Evolutionary conservation across 2,113 vertebrate species (phyloP).

Genomic region (Pelusios castaneus): DNA sequence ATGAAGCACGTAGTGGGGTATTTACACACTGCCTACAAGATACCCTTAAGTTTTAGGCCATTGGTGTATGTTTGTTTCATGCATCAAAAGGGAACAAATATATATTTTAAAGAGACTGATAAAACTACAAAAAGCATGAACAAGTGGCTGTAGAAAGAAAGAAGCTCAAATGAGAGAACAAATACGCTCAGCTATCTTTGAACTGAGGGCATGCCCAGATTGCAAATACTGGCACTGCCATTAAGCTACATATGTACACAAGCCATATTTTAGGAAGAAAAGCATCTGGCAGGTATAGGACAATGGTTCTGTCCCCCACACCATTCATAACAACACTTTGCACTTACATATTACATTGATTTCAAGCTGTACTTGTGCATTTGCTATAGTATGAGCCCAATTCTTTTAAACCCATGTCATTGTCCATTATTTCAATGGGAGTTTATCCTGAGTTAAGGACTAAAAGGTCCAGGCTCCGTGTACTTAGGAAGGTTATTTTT

Average conservation of each 20-base stretch:
- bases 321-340: neutral
- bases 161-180: neutral
- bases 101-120: neutral
- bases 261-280: constrained; percentile 19
- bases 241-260: neutral
- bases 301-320: neutral
- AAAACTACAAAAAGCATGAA: neutral
- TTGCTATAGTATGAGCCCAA: neutral
- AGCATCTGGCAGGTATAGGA: neutral
- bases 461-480: neutral
- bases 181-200: constrained; percentile 28
- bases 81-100: neutral
- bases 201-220: neutral
- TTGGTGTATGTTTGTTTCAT: neutral
- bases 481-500: neutral
- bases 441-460: neutral
- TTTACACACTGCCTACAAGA: neutral
- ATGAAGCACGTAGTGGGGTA: neutral
- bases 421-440: neutral
- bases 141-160: neutral
- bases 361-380: neutral
- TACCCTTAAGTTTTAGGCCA: neutral
- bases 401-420: neutral
- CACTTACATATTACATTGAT: neutral
- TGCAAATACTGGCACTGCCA: constrained; percentile 8